Base-by-base conservation (phyloP, 2,113 vertebrate genomes). In the Phasianus colchicus region DNA sequence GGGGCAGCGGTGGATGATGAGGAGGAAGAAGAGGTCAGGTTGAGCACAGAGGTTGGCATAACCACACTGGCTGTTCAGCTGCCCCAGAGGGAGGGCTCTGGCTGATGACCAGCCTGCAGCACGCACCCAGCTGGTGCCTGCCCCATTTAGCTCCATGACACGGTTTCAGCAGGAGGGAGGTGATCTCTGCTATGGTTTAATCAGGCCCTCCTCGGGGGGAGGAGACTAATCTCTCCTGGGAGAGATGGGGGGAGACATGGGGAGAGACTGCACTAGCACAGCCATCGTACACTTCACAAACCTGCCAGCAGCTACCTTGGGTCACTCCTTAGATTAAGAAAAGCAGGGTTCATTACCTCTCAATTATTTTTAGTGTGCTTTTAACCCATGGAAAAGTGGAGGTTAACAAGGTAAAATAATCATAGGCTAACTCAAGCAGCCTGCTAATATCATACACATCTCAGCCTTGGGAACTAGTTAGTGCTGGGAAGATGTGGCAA, bases 111-210 rank as follows among this genome's bases (percentile, higher is more conserved):
- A 77, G 66, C 29, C 8, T 4, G 0, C 32, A 42, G 70, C 50
- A 38, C 34, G 12, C 25, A 12, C 45, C 67, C 83, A 66, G 88
- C 86, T 65, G 70, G 25, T 47, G 66, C 9, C 78, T 64, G 60
- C 48, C 42, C 75, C 55, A 38, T 29, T 64, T 83, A 95, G 77
- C 75, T 90, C 87, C 42, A 2, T 27, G 77, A 25, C 76, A 77
- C 3, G n/a, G 50, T 5, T 81, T 88, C 1, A 1, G 74, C 1
- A 1, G 78, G 38, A 93, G 50, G 50, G 70, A 12, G 76, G 58
- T 2, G 88, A 96, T 88, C 75, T 50, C 82, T 95, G 72, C 66
- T 77, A 88, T 12, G 47, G 27, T 88, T 83, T 88, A 91, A 95
- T 92, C 88, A 88, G 88, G 13, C 43, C 27, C 54, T 63, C 36